phyloP scores from a whole-genome alignment of 2,888 invertebrate species.

The Acleris cristana region DNA sequence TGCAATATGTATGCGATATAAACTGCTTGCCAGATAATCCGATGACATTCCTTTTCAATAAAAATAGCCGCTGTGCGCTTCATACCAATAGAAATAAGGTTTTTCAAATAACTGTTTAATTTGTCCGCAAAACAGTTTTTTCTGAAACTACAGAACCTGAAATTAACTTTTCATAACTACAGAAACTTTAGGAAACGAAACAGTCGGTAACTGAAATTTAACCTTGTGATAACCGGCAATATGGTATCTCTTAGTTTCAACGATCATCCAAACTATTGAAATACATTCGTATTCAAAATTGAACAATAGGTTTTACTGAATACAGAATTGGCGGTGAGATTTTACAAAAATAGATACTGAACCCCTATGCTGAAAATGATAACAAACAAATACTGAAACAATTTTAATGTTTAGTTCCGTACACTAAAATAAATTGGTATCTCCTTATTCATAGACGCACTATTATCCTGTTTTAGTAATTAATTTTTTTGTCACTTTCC shows the following conservation, averaged over 20 bases:
- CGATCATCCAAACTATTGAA: conserved; percentile 2
- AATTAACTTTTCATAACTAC: too few relatives aligned
- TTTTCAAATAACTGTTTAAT: too few relatives aligned
- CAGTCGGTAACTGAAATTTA: neutral
- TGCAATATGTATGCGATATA: conserved; percentile 25
- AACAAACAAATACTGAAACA: too few relatives aligned
- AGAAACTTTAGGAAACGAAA: rapidly evolving
- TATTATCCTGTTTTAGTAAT: too few relatives aligned
- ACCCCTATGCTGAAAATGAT: too few relatives aligned
- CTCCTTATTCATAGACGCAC: too few relatives aligned
- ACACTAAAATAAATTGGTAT: too few relatives aligned
- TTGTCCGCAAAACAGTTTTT: neutral
- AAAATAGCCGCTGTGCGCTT: neutral
- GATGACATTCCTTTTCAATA: neutral
- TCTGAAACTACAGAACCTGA: too few relatives aligned
- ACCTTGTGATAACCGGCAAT: neutral
- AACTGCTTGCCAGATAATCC: conserved; percentile 18
- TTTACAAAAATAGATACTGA: neutral
- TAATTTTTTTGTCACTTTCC: too few relatives aligned
- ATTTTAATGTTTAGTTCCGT: too few relatives aligned
- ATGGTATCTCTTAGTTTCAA: too few relatives aligned
- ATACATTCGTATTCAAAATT: conserved; percentile 18
- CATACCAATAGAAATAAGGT: neutral
- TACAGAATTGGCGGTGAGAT: conserved; percentile 8
- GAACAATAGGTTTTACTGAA: conserved; percentile 19